Percentiles rank a stretch among this genome's conserved stretches.
Conservation (phyloP, 2,888 invertebrate species). For the Orchesellides sinensis region DNA sequence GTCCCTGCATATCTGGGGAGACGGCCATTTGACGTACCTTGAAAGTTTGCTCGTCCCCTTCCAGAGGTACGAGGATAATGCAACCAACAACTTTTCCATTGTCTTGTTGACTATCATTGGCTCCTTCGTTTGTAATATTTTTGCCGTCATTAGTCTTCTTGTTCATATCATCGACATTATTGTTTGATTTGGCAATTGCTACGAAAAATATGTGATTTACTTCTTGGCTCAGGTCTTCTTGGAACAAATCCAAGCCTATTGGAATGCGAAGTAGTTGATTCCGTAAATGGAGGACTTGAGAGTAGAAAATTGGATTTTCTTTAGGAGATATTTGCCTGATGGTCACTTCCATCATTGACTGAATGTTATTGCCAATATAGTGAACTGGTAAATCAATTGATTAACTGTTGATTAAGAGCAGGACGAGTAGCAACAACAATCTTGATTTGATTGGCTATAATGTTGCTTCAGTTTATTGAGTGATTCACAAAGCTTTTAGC, state of each 20-base stretch:
- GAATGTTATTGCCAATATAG: neutral
- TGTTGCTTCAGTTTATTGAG: too few relatives aligned
- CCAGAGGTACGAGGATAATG: conserved; percentile 39
- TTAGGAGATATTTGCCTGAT: conserved; percentile 27
- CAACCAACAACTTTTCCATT: conserved; percentile 58
- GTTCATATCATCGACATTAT: conserved; percentile 11
- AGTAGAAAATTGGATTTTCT: conserved; percentile 27
- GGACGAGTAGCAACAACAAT: too few relatives aligned
- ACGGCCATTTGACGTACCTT: conserved; percentile 65
- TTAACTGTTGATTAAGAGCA: too few relatives aligned
- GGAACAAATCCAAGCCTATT: conserved; percentile 57
- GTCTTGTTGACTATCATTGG: neutral
- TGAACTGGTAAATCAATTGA: too few relatives aligned
- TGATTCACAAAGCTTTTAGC: too few relatives aligned
- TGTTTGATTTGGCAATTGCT: conserved; percentile 45
- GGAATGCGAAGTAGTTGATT: conserved; percentile 55
- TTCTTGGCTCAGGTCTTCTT: conserved; percentile 62
- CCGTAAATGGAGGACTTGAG: conserved; percentile 55
- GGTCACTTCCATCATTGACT: conserved; percentile 21
- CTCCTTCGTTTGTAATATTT: neutral
- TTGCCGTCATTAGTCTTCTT: neutral
- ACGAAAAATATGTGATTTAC: conserved; percentile 36
- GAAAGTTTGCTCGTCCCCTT: conserved; percentile 29
- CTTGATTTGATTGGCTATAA: neutral
- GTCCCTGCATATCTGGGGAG: conserved; percentile 51